Evolutionary conservation across 2,113 vertebrate species (phyloP).

Genomic region (Xyliphius kryptos): DNA sequence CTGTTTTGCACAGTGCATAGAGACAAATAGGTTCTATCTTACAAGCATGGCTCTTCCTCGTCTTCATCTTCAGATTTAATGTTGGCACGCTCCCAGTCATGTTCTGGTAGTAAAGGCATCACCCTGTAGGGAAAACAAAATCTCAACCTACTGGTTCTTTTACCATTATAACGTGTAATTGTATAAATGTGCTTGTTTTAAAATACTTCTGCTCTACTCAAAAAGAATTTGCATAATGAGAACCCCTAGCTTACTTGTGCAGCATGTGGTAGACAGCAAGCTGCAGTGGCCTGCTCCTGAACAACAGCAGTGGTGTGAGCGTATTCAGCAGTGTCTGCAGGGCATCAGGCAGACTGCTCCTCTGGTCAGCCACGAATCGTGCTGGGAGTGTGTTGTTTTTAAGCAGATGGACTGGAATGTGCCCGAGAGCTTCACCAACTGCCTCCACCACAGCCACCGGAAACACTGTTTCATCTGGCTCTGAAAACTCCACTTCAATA

Average conservation of each 20-base stretch:
- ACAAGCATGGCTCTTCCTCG: slow-evolving; percentile 84
- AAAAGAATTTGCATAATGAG: no score
- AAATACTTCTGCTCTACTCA: no score
- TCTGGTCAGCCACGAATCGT: slow-evolving; percentile 76
- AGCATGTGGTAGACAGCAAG: slow-evolving; percentile 78
- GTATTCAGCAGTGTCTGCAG: slow-evolving; percentile 88
- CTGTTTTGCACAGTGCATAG: no score
- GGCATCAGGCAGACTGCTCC: slow-evolving; percentile 77
- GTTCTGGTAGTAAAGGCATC: slow-evolving; percentile 86
- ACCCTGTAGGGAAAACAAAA: no score
- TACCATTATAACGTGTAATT: no score
- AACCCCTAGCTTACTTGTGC: no score
- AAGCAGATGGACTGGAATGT: slow-evolving; percentile 77
- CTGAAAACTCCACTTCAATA: slow-evolving; percentile 65
- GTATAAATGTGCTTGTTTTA: no score
- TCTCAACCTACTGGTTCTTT: no score
- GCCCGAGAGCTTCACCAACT: slow-evolving; percentile 75
- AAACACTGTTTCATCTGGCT: slow-evolving; percentile 64
- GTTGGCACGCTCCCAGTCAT: slow-evolving; percentile 79
- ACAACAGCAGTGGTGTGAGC: slow-evolving; percentile 78
- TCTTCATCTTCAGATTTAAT: slow-evolving; percentile 76
- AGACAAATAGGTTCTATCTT: slow-evolving; percentile 57
- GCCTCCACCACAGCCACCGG: slow-evolving; percentile 70
- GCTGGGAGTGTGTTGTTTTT: slow-evolving; percentile 76
- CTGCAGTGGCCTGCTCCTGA: slow-evolving; percentile 81